These are phyloP conservation scores for Drosophila nebulosa DNA, from an alignment of 1,140 invertebrate genomes.

Conservation along the genomic window DNA sequence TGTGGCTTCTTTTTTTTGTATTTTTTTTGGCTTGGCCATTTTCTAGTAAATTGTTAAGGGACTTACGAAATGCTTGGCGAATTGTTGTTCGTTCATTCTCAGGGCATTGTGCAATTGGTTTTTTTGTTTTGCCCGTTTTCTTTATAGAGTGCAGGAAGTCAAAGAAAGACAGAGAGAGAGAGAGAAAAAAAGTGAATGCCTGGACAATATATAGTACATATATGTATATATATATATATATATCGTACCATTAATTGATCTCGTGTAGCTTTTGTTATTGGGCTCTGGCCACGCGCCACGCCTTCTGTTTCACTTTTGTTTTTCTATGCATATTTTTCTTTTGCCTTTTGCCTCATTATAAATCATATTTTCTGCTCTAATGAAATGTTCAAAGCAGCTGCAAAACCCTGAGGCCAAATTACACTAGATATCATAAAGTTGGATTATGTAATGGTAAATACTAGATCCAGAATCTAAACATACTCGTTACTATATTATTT, in stretches of 20 bases:
- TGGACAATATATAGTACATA: neutral
- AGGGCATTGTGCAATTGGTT: constrained; percentile 38
- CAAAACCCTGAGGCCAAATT: constrained; percentile 39
- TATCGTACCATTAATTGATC: constrained; percentile 40
- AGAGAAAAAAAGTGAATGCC: constrained; percentile 13
- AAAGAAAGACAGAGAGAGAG: too few species aligned
- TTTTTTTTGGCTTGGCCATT: neutral
- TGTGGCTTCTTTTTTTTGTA: constrained; percentile 14
- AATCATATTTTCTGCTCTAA: constrained; percentile 62
- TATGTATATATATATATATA: neutral
- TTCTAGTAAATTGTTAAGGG: neutral
- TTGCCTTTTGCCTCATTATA: constrained; percentile 39
- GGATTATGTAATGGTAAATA: neutral
- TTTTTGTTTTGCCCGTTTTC: neutral
- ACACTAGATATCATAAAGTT: neutral
- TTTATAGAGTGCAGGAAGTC: constrained; percentile 10
- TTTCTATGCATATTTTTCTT: constrained; percentile 26
- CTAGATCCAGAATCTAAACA: too few species aligned
- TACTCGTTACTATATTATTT: too few species aligned
- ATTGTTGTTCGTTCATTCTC: constrained; percentile 32
- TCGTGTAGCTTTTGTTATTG: constrained; percentile 15
- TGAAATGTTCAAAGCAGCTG: constrained; percentile 39
- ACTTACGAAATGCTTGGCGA: constrained; percentile 42
- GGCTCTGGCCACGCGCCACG: constrained; percentile 27
- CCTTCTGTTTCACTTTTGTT: constrained; percentile 42